Base-by-base conservation (phyloP, 2,113 vertebrate genomes). In the Meles meles region DNA sequence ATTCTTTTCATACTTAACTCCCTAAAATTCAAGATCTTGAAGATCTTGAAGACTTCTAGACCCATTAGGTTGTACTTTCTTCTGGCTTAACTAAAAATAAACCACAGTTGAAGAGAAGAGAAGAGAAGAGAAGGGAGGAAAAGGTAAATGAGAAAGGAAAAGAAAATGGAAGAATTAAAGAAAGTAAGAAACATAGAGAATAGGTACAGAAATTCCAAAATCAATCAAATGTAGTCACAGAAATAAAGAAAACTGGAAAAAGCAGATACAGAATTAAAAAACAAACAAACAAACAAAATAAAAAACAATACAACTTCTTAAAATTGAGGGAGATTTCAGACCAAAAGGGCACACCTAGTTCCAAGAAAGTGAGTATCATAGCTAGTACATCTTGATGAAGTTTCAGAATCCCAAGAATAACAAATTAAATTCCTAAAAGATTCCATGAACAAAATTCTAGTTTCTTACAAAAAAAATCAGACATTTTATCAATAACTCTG, bases 81-180 rank as follows among this genome's bases (percentile, higher is more conserved):
- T 99, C 99, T 99, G 99, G 99, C 99, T 99, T 99, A 99, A 99
- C 99, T 99, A 99, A 99, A 99, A 99, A 99, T 99, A 99, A 99
- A 99, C 99, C 99, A 99, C 99, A 99, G 99, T 99, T 99, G 99
- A 99, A 99, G 99, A 98, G 92, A 95, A 69, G 9, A 37, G 67
- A 69, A 69, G 27, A 29, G 23, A 25, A 18, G 21, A 13, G 23
- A 13, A 17, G 34, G 20, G 15, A n/a, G 17, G 34, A n/a, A 18
- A 65, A 13, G 29, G 7, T 14, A 31, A 29, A 65, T 31, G 20
- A 44, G 55, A 94, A 82, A 65, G 21, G 37, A 29, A 61, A 61
- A 12, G 59, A 61, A 61, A 61, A 12, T 10, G 25, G 59, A 12
- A 61, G 49, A 39, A 67, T 81, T 81, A 72, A 21, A 55, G 23